Percentiles rank a stretch among this genome's conserved stretches.
Evolutionary conservation across 23 tunicate genomes (phyloP).

Genomic region (Trididemnum clinides): DNA sequence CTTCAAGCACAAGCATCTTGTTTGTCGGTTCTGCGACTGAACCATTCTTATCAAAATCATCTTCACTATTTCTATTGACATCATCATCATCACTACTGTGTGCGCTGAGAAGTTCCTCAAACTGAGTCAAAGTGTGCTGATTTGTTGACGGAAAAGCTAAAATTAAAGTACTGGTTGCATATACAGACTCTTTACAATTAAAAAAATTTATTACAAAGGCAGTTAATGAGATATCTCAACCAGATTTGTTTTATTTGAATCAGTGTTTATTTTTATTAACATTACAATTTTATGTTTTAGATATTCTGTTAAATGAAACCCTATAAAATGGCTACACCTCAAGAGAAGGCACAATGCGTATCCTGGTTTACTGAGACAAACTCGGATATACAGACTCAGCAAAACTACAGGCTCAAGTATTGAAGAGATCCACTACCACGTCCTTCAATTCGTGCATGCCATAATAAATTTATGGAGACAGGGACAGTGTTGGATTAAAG

Average conservation of each 20-base stretch:
- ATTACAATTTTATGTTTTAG: not conserved
- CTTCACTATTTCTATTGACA: not conserved
- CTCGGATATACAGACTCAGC: too few species aligned
- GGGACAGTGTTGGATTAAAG: not conserved
- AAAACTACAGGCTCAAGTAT: too few species aligned
- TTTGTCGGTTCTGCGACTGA: not conserved
- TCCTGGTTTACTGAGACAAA: not conserved
- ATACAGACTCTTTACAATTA: not conserved
- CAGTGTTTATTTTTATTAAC: not conserved
- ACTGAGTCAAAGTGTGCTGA: not conserved
- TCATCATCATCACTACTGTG: constrained; percentile 4
- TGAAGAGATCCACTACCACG: too few species aligned
- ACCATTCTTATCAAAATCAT: not conserved
- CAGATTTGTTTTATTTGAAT: not conserved
- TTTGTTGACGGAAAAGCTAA: too few species aligned
- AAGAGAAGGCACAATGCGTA: not conserved
- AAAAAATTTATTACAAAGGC: not conserved
- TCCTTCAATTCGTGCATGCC: too few species aligned
- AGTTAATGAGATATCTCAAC: not conserved
- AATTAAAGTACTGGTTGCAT: not conserved
- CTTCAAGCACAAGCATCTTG: not conserved
- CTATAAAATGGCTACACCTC: not conserved
- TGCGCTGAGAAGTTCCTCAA: not conserved
- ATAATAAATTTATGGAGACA: too few species aligned
- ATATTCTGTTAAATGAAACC: not conserved